Conservation (phyloP, 2,797 vertebrate species). For the Rhinophrynus dorsalis region DNA sequence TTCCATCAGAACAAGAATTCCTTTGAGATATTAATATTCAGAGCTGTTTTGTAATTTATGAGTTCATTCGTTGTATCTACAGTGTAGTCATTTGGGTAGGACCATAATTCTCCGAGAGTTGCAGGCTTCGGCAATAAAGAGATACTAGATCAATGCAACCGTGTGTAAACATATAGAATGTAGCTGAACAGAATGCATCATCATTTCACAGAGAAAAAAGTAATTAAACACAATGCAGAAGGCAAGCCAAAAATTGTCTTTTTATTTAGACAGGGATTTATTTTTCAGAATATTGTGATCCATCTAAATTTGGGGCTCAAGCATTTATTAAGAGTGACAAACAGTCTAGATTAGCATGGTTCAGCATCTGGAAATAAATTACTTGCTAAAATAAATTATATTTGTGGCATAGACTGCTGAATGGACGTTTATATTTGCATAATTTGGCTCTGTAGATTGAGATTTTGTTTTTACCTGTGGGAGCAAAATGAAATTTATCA, state of each 20-base stretch:
- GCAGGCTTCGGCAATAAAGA: background rate
- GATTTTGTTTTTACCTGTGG: background rate
- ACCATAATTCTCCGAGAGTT: constrained; percentile 21
- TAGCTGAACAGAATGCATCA: constrained; percentile 37
- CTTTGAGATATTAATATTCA: constrained; percentile 20
- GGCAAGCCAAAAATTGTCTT: constrained; percentile 2
- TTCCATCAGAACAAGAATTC: constrained; percentile 6
- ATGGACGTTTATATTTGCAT: background rate
- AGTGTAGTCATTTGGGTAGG: background rate
- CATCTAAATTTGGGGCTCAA: background rate
- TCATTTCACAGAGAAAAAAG: constrained; percentile 32
- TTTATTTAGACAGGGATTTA: background rate
- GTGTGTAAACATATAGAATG: constrained; percentile 26
- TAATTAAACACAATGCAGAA: constrained; percentile 36
- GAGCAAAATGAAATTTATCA: no score
- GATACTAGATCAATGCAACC: background rate
- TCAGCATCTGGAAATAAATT: constrained; percentile 11
- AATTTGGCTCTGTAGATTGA: background rate
- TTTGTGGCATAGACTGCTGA: background rate
- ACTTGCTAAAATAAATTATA: constrained; percentile 1
- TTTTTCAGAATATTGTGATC: background rate
- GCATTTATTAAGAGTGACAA: constrained; percentile 14
- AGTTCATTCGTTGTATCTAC: background rate
- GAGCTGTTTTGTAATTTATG: constrained; percentile 4
- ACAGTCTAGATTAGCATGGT: background rate